phyloP scores from a whole-genome alignment of 2,888 invertebrate species.

The Synanthedon formicaeformis region DNA sequence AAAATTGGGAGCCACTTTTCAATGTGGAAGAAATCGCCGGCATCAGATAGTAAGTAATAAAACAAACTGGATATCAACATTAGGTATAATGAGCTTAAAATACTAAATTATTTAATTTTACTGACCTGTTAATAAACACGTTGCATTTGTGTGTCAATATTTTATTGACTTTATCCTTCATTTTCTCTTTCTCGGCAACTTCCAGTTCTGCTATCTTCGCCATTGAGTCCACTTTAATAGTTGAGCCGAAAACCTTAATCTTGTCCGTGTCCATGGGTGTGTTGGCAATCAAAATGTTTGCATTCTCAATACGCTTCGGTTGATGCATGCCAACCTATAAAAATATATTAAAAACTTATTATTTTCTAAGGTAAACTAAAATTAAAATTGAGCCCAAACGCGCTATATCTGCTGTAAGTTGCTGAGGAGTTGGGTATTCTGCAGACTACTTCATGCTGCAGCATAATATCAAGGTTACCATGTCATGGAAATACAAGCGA shows the following conservation, averaged over 20 bases:
- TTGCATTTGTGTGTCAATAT: conserved; percentile 95
- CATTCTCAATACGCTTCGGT: conserved; percentile 94
- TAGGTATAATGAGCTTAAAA: too few species aligned
- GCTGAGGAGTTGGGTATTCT: too few species aligned
- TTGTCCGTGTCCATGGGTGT: conserved; percentile 99
- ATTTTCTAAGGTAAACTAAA: neutral
- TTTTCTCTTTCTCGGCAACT: conserved; percentile 98
- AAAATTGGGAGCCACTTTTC: too few species aligned
- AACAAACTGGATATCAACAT: too few species aligned
- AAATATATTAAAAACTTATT: neutral
- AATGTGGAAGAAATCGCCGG: too few species aligned
- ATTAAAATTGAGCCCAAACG: neutral
- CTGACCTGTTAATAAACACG: conserved; percentile 94
- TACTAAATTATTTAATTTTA: neutral
- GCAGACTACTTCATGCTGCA: too few species aligned
- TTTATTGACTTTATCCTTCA: conserved; percentile 99
- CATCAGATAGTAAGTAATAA: too few species aligned
- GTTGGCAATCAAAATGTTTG: conserved; percentile 96
- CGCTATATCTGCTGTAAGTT: too few species aligned
- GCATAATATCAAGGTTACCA: too few species aligned
- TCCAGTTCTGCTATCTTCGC: conserved; percentile 98
- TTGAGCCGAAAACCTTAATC: conserved; percentile 98
- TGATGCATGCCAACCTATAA: conserved; percentile 92
- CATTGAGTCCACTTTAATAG: conserved; percentile 92
- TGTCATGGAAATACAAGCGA: too few species aligned